Percentiles rank a stretch among this genome's conserved stretches.
phyloP scores from a whole-genome alignment of 2,113 vertebrate species.

The Bettongia penicillata region DNA sequence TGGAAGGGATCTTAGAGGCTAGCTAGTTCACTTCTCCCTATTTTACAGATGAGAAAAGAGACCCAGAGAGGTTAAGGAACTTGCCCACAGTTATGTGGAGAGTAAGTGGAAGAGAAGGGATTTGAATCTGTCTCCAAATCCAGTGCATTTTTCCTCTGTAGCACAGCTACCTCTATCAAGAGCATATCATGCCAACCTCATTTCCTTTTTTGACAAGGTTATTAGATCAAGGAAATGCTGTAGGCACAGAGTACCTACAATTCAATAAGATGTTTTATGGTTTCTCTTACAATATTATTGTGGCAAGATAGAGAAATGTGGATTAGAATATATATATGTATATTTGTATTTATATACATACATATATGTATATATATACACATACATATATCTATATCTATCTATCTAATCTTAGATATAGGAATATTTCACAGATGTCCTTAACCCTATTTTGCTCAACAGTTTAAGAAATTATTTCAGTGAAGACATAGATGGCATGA shows the following conservation, averaged over 20 bases:
- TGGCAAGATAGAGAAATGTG: not conserved
- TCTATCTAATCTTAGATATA: too few relatives aligned
- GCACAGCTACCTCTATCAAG: not conserved
- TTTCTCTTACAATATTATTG: not conserved
- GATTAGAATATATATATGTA: not conserved
- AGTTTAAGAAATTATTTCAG: not conserved
- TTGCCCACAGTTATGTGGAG: not conserved
- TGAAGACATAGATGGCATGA: not conserved
- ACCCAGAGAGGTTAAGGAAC: not conserved
- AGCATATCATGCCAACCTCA: not conserved
- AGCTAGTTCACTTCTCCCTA: not conserved
- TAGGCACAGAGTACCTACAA: not conserved
- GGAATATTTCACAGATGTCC: not conserved
- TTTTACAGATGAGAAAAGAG: not conserved
- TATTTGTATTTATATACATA: too few relatives aligned
- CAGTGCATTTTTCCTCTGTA: not conserved
- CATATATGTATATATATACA: too few relatives aligned
- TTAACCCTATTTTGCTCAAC: not conserved
- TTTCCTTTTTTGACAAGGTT: not conserved
- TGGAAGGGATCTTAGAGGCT: not conserved
- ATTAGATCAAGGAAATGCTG: not conserved
- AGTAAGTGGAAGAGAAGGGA: not conserved
- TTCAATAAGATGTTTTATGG: not conserved
- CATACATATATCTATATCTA: too few relatives aligned
- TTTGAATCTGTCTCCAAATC: not conserved